Conservation (phyloP, 2,113 vertebrate species). For the Thalassarche chlororhynchos region DNA sequence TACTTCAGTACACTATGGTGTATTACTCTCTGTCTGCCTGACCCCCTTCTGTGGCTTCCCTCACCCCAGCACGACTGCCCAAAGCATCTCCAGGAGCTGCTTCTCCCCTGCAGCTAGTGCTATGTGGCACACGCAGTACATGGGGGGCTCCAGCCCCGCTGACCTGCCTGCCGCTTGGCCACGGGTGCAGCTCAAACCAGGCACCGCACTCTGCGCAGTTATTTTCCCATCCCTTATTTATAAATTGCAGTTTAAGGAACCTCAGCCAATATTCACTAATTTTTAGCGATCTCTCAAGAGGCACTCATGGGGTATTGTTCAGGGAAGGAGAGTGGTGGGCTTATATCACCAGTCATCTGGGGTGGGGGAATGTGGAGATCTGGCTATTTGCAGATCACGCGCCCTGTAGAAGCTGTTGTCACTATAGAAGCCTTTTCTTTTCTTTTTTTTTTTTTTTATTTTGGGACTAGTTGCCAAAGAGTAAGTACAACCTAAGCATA, state of each 20-base stretch:
- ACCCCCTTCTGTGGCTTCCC: not conserved
- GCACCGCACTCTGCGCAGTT: not conserved
- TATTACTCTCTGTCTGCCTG: not conserved
- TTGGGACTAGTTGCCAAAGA: not conserved
- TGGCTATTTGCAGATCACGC: not conserved
- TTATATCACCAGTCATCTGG: not conserved
- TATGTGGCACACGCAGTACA: accelerated
- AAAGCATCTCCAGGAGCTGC: not conserved
- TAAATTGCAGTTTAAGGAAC: not conserved
- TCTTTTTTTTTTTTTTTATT: not conserved
- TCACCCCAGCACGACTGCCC: not conserved
- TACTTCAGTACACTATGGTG: not conserved
- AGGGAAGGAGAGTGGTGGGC: not conserved
- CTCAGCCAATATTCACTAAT: not conserved
- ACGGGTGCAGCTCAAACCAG: not conserved
- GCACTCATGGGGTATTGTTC: not conserved
- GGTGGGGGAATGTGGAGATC: not conserved
- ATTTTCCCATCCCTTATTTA: not conserved
- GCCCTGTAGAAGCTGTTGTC: not conserved
- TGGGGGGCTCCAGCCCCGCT: not conserved
- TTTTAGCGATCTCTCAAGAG: not conserved
- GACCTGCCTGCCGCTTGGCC: not conserved
- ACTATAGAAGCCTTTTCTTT: not conserved
- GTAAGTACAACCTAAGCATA: not conserved
- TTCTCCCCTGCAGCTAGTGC: not conserved